Percentiles rank a stretch among this genome's conserved stretches.
Evolutionary conservation across 2,797 vertebrate genomes (phyloP).

Genomic region (Enteromius fasciolatus): DNA sequence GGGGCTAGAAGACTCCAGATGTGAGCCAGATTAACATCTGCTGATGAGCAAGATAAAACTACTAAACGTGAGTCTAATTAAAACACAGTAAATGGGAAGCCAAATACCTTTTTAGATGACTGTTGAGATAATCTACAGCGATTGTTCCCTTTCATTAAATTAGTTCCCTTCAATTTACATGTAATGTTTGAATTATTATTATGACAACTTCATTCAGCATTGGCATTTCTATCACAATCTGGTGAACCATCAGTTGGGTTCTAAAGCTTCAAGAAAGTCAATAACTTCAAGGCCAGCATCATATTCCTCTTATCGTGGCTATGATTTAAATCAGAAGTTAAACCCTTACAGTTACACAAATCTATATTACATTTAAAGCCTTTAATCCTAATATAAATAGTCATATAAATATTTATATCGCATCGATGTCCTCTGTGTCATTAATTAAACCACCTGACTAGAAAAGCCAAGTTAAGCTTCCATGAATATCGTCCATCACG

Average conservation of each 20-base stretch:
- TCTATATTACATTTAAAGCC: constrained; percentile 3
- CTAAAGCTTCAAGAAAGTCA: not conserved
- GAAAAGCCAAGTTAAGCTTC: not conserved
- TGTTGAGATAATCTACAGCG: not conserved
- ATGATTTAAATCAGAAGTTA: not conserved
- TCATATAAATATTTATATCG: constrained; percentile 11
- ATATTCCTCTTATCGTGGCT: not conserved
- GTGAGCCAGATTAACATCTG: not conserved
- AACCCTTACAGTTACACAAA: not conserved
- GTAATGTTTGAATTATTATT: not conserved
- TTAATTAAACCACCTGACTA: constrained; percentile 4
- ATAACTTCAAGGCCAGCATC: not conserved
- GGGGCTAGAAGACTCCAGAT: not conserved
- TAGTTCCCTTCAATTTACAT: not conserved
- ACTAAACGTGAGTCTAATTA: not conserved
- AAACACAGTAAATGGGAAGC: not conserved
- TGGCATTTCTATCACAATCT: not conserved
- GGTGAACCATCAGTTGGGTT: not conserved
- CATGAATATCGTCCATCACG: not conserved
- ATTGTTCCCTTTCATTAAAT: not conserved
- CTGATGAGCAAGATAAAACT: not conserved
- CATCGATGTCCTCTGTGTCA: not conserved
- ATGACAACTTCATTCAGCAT: not conserved
- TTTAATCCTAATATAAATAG: constrained; percentile 24
- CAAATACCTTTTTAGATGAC: not conserved